phyloP scores from a whole-genome alignment of 2,113 vertebrate species.

The Sclerurus mexicanus region DNA sequence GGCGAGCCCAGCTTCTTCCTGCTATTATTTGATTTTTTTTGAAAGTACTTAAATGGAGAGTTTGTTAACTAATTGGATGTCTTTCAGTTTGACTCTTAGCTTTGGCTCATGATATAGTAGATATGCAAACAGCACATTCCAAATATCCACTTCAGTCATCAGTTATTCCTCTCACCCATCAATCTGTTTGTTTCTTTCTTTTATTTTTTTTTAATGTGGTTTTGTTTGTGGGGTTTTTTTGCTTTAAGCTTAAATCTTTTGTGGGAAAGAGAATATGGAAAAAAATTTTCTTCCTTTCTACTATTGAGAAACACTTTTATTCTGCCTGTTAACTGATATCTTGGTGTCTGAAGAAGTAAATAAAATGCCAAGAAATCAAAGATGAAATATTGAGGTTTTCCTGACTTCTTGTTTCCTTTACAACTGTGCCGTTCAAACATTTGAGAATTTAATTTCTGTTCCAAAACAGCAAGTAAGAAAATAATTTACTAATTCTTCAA shows the following conservation, averaged over 20 bases:
- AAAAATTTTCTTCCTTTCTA: background rate
- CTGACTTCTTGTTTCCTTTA: background rate
- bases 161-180: background rate
- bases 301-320: background rate
- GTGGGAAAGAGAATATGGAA: background rate
- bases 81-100: background rate
- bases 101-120: background rate
- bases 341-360: slow-evolving; percentile 3
- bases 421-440: background rate
- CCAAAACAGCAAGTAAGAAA: slow-evolving; percentile 21
- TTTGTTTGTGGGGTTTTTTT: background rate
- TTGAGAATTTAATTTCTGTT: slow-evolving; percentile 1
- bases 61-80: background rate
- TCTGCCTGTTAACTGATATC: background rate
- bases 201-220: too few relatives aligned
- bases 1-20: background rate
- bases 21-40: background rate
- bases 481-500: background rate
- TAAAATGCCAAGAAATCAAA: background rate
- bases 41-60: background rate
- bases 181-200: background rate
- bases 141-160: background rate
- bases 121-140: background rate
- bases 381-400: slow-evolving; percentile 7
- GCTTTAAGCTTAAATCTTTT: background rate